Conservation (phyloP, 1,140 invertebrate genomes). For the Platorchestia sp. region DNA sequence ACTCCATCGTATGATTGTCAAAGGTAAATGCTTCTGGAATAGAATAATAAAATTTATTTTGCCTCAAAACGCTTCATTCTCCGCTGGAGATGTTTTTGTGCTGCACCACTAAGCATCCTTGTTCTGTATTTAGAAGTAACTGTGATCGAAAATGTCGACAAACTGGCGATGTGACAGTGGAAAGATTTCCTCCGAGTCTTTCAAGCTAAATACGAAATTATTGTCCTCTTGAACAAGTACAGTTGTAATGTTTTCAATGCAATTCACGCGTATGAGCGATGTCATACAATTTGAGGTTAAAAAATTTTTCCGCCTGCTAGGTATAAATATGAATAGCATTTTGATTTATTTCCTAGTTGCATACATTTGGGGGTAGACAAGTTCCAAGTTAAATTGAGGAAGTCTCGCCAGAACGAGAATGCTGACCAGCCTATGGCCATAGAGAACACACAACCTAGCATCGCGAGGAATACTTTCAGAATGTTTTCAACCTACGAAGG, state of each 20-base stretch:
- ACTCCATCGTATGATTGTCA: too few relatives aligned
- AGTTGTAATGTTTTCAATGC: background rate
- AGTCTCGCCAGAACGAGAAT: background rate
- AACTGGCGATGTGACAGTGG: background rate
- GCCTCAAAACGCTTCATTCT: too few relatives aligned
- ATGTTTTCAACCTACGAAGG: background rate
- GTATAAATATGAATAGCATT: background rate
- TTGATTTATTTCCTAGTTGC: background rate
- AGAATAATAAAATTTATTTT: too few relatives aligned
- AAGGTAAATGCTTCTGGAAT: too few relatives aligned
- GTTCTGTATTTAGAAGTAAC: too few relatives aligned
- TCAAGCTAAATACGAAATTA: background rate
- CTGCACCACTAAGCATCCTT: too few relatives aligned
- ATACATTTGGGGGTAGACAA: background rate
- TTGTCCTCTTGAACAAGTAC: background rate
- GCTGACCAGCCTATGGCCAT: background rate
- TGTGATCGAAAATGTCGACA: too few relatives aligned
- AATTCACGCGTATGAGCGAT: background rate
- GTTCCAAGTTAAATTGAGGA: background rate
- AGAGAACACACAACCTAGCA: background rate
- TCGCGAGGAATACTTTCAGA: background rate
- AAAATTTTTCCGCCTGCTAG: background rate
- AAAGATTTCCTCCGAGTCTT: background rate
- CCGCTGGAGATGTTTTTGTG: too few relatives aligned
- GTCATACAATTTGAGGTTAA: background rate